phyloP scores from a whole-genome alignment of 1,140 invertebrate genomes.

The Tetramorium simillimum region DNA sequence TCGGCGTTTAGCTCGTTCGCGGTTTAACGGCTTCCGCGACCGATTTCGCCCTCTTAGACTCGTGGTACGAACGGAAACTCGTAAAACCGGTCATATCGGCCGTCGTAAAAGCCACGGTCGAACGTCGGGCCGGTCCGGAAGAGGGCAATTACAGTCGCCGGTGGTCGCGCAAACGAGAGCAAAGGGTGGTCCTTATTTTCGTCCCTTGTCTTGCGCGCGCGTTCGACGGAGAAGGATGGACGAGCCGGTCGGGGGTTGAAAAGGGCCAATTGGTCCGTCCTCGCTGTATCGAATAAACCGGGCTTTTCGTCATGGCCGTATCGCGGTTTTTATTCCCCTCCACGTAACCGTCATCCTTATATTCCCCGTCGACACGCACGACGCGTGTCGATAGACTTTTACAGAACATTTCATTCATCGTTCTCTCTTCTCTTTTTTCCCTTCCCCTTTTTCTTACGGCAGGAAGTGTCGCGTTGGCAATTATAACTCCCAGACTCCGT shows the following conservation, averaged over 20 bases:
- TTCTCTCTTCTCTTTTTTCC: neutral
- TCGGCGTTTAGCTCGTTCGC: conserved; percentile 57
- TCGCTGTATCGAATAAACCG: conserved; percentile 52
- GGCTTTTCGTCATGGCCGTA: neutral
- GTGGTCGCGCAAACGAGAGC: conserved; percentile 59
- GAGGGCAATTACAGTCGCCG: conserved; percentile 64
- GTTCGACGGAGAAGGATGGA: neutral
- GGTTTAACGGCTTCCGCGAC: conserved; percentile 67
- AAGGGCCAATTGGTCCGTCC: conserved; percentile 30
- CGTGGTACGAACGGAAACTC: conserved; percentile 52
- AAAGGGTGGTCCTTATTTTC: conserved; percentile 29
- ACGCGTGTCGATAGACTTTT: conserved; percentile 34
- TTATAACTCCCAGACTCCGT: conserved; percentile 52
- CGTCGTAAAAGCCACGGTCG: conserved; percentile 67
- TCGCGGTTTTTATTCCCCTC: conserved; percentile 43
- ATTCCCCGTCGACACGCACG: neutral
- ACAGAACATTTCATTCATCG: conserved; percentile 15
- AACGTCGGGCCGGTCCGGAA: conserved; percentile 53
- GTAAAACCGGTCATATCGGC: conserved; percentile 73
- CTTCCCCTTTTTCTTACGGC: neutral
- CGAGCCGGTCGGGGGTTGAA: conserved; percentile 3
- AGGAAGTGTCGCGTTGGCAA: conserved; percentile 58
- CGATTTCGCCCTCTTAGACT: conserved; percentile 32
- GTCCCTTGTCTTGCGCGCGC: neutral
- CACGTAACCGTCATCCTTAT: conserved; percentile 17